Conservation (phyloP, 2,797 vertebrate genomes). For the Synaphobranchus kaupii region DNA sequence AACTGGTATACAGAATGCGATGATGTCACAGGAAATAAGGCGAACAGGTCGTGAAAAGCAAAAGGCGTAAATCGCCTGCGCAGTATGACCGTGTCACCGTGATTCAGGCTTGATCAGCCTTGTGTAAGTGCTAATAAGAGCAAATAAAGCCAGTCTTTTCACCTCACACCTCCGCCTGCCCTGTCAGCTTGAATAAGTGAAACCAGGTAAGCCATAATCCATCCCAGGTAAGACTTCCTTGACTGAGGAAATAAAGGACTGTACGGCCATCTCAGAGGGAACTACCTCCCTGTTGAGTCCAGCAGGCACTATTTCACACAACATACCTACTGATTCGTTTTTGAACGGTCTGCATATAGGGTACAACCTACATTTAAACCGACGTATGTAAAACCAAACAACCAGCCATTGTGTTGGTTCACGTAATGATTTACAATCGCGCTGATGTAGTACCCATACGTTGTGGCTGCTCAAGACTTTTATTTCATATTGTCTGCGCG, state of each 20-base stretch:
- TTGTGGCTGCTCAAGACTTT: neutral
- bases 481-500: neutral
- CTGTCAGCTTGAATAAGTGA: slow-evolving; percentile 27
- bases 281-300: neutral
- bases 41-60: neutral
- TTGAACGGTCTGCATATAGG: neutral
- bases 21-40: neutral
- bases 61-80: neutral
- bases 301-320: neutral
- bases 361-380: neutral
- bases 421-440: neutral
- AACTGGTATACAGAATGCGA: neutral
- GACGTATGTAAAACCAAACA: neutral
- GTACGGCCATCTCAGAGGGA: neutral
- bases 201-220: neutral
- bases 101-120: neutral
- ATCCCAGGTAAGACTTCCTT: neutral
- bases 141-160: slow-evolving; percentile 31
- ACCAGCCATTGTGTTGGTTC: neutral
- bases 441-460: neutral
- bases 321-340: neutral
- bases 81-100: neutral
- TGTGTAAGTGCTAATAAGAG: neutral
- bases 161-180: slow-evolving; percentile 31
- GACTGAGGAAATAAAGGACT: neutral